phyloP scores from a whole-genome alignment of 64 coral and sea anemone species.

The Stylophora pistillata region DNA sequence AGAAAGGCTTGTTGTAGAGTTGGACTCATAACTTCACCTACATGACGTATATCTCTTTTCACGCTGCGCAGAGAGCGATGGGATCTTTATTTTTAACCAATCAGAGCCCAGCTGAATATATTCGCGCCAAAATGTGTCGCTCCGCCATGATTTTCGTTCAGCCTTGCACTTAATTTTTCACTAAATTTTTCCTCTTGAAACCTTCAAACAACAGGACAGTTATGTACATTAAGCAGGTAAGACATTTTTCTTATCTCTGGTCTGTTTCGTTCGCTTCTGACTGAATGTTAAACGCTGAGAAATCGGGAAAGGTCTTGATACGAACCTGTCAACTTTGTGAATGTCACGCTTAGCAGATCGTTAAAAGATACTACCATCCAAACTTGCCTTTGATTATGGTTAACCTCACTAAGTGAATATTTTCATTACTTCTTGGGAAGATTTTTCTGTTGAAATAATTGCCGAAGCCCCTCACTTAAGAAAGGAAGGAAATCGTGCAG shows the following conservation, averaged over 20 bases:
- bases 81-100: slow-evolving; percentile 38
- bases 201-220: slow-evolving; percentile 7
- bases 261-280: neutral
- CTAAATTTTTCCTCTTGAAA: neutral
- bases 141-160: neutral
- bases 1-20: no score
- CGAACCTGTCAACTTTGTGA: neutral
- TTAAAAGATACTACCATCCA: neutral
- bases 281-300: neutral
- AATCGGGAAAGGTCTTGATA: neutral
- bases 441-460: no score
- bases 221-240: slow-evolving; percentile 52
- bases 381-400: neutral
- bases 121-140: slow-evolving; percentile 77
- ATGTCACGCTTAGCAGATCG: neutral
- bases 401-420: neutral
- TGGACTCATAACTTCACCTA: neutral
- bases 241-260: neutral
- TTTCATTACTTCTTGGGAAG: neutral
- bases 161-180: neutral
- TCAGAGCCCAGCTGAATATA: slow-evolving; percentile 39
- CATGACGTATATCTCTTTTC: neutral
- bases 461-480: no score
- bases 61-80: neutral
- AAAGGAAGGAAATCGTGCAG: no score